Evolutionary conservation across 1,140 invertebrate genomes (phyloP), one percentile per base, ranked within the genome.

Genomic region (Hypsibius dujardini): DNA sequence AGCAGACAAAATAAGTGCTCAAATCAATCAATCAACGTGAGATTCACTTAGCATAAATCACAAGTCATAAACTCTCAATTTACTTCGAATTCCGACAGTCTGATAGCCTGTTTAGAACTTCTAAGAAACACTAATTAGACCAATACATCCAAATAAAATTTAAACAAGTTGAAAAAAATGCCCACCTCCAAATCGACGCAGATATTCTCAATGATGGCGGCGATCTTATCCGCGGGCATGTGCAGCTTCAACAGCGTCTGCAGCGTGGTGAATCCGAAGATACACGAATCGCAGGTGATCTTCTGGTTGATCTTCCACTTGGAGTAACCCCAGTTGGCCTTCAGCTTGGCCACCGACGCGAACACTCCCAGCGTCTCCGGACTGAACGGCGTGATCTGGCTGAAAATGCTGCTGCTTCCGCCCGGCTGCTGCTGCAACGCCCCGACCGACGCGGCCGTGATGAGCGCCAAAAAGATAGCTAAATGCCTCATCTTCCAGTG

Each of bases 291-390:
- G 45, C 62, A 67, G 12, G 62, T 67, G 12, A 67, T 12, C 62
- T 42, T 12, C 62, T 67, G 62, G 42, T 42, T 67, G 62, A 67
- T 67, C 12, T 67, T 67, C 62, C 62, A 67, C 42, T 67, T 67
- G 12, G 62, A 12, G 45, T 15, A 67, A 45, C 62, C 62, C 12
- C 42, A 67, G 42, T 67, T 12, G 12, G 42, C 42, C 42, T 67
- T 67, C 42, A 67, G 12, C 12, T 45, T 12, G 62, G 12, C 62
- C 62, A 67, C 12, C 3, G 12, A 15, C 42, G 12, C 62, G 62
- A 67, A 15, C 62, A 67, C 42, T 3, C 42, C 3, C 3, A 15
- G 45, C 3, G 62, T 67, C 3, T 12, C 62, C 12, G 42, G 42
- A 67, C 62, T 67, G 12, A 67, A 45, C 12, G 62, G 62, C 12